These are phyloP conservation scores for Dryococelus australis DNA, from an alignment of 2,888 invertebrate species.

Conservation along the genomic window DNA sequence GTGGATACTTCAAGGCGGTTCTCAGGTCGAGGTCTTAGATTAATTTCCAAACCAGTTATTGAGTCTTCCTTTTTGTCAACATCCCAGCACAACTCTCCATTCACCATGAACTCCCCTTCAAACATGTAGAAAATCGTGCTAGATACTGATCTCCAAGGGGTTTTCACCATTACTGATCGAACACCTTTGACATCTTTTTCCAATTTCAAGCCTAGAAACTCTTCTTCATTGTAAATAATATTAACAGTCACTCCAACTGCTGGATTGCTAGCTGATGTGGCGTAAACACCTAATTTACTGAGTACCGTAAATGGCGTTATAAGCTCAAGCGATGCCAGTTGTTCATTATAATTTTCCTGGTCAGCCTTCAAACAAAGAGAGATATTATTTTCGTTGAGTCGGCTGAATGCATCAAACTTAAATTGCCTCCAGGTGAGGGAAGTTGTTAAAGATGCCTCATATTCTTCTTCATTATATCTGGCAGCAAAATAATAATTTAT, in stretches of 20 bases:
- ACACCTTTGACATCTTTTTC: conserved; percentile 21
- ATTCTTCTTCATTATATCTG: background rate
- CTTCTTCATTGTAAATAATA: conserved; percentile 37
- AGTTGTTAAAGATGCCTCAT: background rate
- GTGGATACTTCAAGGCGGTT: conserved; percentile 42
- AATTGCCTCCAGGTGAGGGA: background rate
- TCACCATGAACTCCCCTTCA: conserved; percentile 41
- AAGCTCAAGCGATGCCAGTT: background rate
- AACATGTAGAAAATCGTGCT: conserved; percentile 47
- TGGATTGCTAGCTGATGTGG: background rate
- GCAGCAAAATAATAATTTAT: background rate
- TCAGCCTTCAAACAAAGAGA: background rate
- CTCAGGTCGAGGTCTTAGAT: conserved; percentile 37
- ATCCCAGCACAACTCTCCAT: conserved; percentile 52
- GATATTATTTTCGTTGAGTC: background rate
- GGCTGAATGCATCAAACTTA: background rate
- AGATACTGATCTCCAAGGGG: conserved; percentile 51
- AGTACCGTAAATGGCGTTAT: background rate
- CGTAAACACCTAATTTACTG: background rate
- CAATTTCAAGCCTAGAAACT: conserved; percentile 32
- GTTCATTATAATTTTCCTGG: background rate
- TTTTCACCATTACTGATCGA: conserved; percentile 48
- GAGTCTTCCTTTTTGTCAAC: conserved; percentile 45
- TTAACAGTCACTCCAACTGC: conserved; percentile 26
- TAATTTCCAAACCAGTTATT: conserved; percentile 47